These are phyloP conservation scores for Calliopsis andreniformis DNA, from an alignment of 1,140 invertebrate species.

Conservation along the genomic window DNA sequence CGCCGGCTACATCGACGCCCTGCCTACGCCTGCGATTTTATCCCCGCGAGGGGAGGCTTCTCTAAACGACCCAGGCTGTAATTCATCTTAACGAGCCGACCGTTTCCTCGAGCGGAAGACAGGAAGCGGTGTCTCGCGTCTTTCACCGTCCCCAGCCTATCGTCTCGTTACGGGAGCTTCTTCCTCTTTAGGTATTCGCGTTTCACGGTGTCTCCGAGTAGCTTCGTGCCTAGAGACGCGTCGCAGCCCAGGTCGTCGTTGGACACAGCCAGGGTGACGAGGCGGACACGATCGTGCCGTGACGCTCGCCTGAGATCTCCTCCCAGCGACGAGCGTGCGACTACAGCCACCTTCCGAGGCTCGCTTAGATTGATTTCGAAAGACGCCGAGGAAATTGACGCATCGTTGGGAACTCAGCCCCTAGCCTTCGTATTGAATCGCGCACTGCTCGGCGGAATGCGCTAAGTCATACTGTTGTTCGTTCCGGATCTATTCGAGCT, in stretches of 20 bases:
- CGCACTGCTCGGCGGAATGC: constrained; percentile 44
- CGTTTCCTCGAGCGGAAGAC: background rate
- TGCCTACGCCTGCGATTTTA: background rate
- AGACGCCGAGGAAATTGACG: constrained; percentile 32
- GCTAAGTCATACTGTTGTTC: constrained; percentile 43
- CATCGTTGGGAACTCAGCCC: constrained; percentile 14
- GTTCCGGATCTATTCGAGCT: constrained; percentile 17
- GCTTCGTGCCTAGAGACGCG: background rate
- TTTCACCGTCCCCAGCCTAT: background rate
- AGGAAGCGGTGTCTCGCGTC: constrained; percentile 15
- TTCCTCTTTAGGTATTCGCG: constrained; percentile 24
- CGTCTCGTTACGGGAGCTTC: constrained; percentile 36
- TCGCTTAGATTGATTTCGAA: constrained; percentile 39
- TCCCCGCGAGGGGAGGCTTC: background rate
- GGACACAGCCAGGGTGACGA: constrained; percentile 7
- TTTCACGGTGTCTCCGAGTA: background rate
- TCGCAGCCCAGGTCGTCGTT: constrained; percentile 1
- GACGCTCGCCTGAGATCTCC: background rate
- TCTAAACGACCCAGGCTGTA: background rate
- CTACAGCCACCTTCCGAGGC: constrained; percentile 5
- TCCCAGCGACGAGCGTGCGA: background rate
- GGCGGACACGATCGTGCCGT: constrained; percentile 21
- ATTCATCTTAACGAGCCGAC: constrained; percentile 14
- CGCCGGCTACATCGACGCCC: constrained; percentile 2
- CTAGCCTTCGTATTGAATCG: constrained; percentile 15